Evolutionary conservation across 2,113 vertebrate species (phyloP), one percentile per base, ranked within the genome.

Genomic region (Lucifuga dentata): DNA sequence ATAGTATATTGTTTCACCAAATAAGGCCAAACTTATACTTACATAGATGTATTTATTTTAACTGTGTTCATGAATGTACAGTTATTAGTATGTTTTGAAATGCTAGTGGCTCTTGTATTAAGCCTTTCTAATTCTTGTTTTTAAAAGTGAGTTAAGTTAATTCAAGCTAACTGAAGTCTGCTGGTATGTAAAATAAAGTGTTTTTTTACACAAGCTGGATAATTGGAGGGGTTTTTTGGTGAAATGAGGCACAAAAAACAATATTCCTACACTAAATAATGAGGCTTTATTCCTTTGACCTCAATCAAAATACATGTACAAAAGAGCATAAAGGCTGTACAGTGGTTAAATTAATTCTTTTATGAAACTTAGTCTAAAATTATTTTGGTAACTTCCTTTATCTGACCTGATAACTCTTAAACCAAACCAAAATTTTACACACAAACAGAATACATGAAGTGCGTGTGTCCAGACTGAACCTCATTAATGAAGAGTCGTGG

Each of bases 41-140:
- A 74, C 68, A 84, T 88, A 82, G 83, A 81, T 87, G 76, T 92
- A 90, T 89, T 91, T 91, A 91, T 92, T 88, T 89, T 57, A 45
- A 68, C 82, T 71, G 50, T 76, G 59, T 88, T 84, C 16, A 72
- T 81, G 59, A 85, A 73, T 87, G 74, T 86, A 83, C 68, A 88
- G 78, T 69, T 63, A 63, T 46, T 57, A 43, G 35, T 77, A 55
- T 65, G 61, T 80, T 82, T 68, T 81, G 66, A 83, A 84, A 83
- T 86, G 68, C 76, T 83, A 77, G 86, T 82, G 71, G 68, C 70
- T 84, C 64, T 63, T 58, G 64, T 84, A 80, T 78, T 63, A 56
- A 81, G 64, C 75, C 73, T 84, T 81, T 88, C 23, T 80, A 84
- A 80, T 68, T 82, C 41, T 76, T 85, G 64, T 85, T 88, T 91